Base-by-base conservation (phyloP, 2,113 vertebrate genomes). In the Mungos mungo region DNA sequence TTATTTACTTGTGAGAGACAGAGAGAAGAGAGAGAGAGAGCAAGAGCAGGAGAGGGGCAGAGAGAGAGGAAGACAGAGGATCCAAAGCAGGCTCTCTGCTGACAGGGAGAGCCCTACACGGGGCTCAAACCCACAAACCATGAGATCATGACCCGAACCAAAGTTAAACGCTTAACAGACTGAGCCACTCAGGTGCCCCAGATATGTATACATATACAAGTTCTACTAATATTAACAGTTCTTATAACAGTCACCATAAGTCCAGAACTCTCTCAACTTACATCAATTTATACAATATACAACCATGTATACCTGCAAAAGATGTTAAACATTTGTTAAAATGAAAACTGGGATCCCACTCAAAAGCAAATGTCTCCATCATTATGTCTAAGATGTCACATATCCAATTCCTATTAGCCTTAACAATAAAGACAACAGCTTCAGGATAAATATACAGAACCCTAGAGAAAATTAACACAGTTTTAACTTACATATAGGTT, bases 401-500 rank as follows among this genome's bases (percentile, higher is more conserved):
- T 27, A 80, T n/a, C 52, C 66, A 97, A 95, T 94, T 91, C 11
- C 41, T 95, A 21, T 88, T 68, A 74, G 3, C 38, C 21, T 23
- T n/a, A 95, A 81, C 83, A 81, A 97, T 88, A 60, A 60, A 77
- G 76, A 74, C 25, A 60, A 90, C 19, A 77, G 82, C 85, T 83
- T 86, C 21, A 2, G 69, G 89, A 97, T 1, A 0, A 95, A 97
- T 94, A 86, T 14, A 84, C 10, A 94, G 0, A 97, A 95, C 63
- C 9, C 71, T n/a, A 77, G 68, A 85, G 84, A 92, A 14, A 6
- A 81, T 94, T 81, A 95, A 92, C 50, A 63, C 0, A 89, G 57
- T 94, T 96, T 87, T 88, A 98, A 92, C 38, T 96, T 86, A 96
- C 29, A 74, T 33, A 19, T 12, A 95, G 76, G 66, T 90, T 96